Base-by-base conservation (phyloP, 2,113 vertebrate genomes). In the Morone saxatilis region DNA sequence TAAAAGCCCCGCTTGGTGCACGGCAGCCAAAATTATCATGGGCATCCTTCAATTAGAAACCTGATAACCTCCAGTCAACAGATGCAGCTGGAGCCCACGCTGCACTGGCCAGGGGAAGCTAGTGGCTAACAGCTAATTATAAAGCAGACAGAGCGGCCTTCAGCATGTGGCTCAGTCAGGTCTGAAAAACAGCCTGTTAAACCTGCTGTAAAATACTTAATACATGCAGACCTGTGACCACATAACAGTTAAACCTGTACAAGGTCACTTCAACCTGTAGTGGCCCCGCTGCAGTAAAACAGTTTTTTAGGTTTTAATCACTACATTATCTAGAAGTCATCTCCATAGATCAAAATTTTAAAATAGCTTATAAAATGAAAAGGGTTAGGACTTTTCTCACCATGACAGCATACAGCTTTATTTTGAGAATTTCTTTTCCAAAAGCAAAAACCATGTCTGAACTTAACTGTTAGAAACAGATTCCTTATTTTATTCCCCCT, bases 21-120 rank as follows among this genome's bases (percentile, higher is more conserved):
- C 59, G 54, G 88, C 80, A 69, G 89, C 83, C 92, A 85, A 86
- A 93, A 91, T 90, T 80, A 89, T 82, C 92, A 78, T 81, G 87
- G 87, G 88, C 71, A 86, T 92, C 90, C 91, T 92, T 94, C 91
- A 91, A 90, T 91, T 92, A 91, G 78, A 89, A 89, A 92, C 80
- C 81, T 63, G 89, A 93, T 92, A 89, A 91, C 86, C 74, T 89
- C 79, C 57, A 78, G 82, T 81, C 83, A 89, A 51, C 89, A 91
- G 85, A 86, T 82, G 89, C 89, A 88, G 84, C 82, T 85, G 87
- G 79, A 83, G 73, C 86, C 74, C 81, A 25, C 43, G 7, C 60
- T 9, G 70, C 66, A 67, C 66, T 19, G 76, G 80, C 82, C 80
- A 62, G 78, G n/a, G 75, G 86, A 76, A 51, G 77, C 84, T 67